A percentile compares a stretch with the other conserved stretches of the same genome.
phyloP scores from a whole-genome alignment of 2,888 invertebrate species.

The Cantharis rufa region DNA sequence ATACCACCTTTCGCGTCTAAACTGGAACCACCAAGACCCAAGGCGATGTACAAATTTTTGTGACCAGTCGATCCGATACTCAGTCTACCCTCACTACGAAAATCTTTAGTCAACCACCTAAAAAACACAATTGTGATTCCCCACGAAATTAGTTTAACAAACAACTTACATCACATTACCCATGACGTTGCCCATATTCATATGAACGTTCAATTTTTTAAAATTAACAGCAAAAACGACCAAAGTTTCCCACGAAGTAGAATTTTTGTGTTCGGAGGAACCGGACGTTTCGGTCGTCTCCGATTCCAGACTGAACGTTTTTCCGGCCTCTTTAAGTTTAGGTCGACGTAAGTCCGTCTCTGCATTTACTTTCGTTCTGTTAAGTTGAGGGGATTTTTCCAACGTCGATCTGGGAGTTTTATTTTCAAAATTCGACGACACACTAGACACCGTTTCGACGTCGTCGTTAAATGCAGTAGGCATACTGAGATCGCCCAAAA shows the following conservation, averaged over 20 bases:
- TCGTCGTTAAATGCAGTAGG: constrained; percentile 50
- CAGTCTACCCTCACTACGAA: constrained; percentile 87
- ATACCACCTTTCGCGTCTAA: constrained; percentile 97
- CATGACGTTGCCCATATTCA: constrained; percentile 99
- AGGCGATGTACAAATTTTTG: constrained; percentile 88
- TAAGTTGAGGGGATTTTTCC: constrained; percentile 51
- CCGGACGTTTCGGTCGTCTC: constrained; percentile 58
- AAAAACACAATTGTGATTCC: constrained; percentile 18
- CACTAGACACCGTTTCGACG: constrained; percentile 36
- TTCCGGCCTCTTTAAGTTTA: constrained; percentile 61
- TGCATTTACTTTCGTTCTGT: constrained; percentile 61
- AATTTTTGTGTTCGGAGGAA: constrained; percentile 65
- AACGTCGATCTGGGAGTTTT: constrained; percentile 33
- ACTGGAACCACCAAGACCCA: constrained; percentile 86
- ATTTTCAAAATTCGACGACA: constrained; percentile 33
- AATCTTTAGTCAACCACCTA: constrained; percentile 90
- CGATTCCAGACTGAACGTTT: constrained; percentile 62
- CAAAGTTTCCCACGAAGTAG: constrained; percentile 92
- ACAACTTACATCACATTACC: constrained; percentile 84
- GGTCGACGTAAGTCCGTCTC: constrained; percentile 59
- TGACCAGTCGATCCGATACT: constrained; percentile 94
- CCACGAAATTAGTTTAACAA: neutral
- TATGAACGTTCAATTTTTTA: constrained; percentile 92
- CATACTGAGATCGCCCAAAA: constrained; percentile 89
- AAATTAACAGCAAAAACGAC: constrained; percentile 96